Conservation (phyloP, 2,113 vertebrate species). For the Aythya baeri region DNA sequence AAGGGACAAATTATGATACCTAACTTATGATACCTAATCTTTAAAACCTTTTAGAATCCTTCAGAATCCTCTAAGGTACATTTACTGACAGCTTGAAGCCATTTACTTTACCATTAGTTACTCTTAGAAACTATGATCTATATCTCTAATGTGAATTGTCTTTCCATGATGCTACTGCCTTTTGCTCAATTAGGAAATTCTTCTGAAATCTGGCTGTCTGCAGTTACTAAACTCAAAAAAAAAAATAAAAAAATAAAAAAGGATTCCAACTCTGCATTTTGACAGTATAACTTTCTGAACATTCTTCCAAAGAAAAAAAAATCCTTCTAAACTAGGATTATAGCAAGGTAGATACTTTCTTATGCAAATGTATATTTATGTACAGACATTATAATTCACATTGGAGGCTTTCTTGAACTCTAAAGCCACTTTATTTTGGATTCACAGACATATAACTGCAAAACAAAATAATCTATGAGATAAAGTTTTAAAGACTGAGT, state of each 20-base stretch:
- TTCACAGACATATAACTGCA: not conserved
- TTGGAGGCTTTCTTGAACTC: slow-evolving; percentile 32
- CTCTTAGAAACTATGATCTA: not conserved
- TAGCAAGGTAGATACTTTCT: slow-evolving; percentile 20
- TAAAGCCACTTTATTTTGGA: slow-evolving; percentile 28
- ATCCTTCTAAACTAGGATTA: slow-evolving; percentile 24
- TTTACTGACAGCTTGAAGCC: slow-evolving; percentile 33
- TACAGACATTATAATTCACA: not conserved
- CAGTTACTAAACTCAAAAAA: not conserved
- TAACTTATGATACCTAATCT: slow-evolving; percentile 16
- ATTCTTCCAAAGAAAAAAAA: not conserved
- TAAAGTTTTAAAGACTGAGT: not conserved
- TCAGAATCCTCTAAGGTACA: not conserved
- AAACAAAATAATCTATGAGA: slow-evolving; percentile 30
- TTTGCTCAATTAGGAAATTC: not conserved
- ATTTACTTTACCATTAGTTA: not conserved
- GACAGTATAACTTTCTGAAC: not conserved
- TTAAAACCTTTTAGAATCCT: slow-evolving; percentile 39
- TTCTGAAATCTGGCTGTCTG: slow-evolving; percentile 7
- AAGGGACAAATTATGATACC: not conserved
- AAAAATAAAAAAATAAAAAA: not conserved
- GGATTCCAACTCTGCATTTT: not conserved
- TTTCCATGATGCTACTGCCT: not conserved
- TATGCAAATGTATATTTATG: slow-evolving; percentile 33
- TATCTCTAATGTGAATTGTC: not conserved